phyloP scores from a whole-genome alignment of 53 echinoderm and acorn worm genomes.

The Echinarachnius parma region DNA sequence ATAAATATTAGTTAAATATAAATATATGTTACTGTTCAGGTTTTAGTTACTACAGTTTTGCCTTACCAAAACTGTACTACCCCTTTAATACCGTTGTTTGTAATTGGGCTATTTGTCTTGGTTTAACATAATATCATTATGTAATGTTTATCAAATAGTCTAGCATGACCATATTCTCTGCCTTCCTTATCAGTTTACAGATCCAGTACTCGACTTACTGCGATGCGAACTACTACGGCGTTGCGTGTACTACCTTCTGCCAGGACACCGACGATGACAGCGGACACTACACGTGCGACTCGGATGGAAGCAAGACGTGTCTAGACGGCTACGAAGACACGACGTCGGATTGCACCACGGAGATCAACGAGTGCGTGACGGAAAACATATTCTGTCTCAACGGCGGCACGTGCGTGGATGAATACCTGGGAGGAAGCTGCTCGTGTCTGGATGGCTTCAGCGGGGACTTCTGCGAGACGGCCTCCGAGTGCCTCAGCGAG shows the following conservation, averaged over 20 bases:
- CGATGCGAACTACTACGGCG: slow-evolving; percentile 15
- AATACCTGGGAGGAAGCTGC: slow-evolving; percentile 1
- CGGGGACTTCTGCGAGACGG: slow-evolving; percentile 17
- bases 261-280: slow-evolving; percentile 1
- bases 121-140: too few relatives aligned
- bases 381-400: slow-evolving; percentile 32
- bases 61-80: too few relatives aligned
- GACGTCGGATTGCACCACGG: slow-evolving; percentile 1
- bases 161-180: too few relatives aligned
- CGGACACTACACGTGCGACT: slow-evolving; percentile 21
- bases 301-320: slow-evolving; percentile 4
- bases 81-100: too few relatives aligned
- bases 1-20: too few relatives aligned
- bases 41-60: too few relatives aligned
- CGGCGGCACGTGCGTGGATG: slow-evolving; percentile 47
- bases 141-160: too few relatives aligned
- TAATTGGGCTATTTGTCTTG: too few relatives aligned
- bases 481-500: slow-evolving; percentile 31
- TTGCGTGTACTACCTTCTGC: slow-evolving; percentile 13
- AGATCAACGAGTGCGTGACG: slow-evolving; percentile 24
- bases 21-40: too few relatives aligned
- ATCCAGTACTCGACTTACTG: not conserved
- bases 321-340: slow-evolving; percentile 23
- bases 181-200: slow-evolving; percentile 22
- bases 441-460: slow-evolving; percentile 15